Conservation (phyloP, 2,113 vertebrate genomes). For the human (Homo sapiens) region GRCh38 chr21:23953001-23953500, state of each 20-base stretch:
- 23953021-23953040: not conserved
- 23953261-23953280: not conserved
- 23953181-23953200: rapidly evolving
- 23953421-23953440: not conserved
- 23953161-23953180: not conserved
- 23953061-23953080: not conserved
- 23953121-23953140: not conserved
- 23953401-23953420: not conserved
- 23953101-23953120: not conserved
- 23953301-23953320: not conserved
- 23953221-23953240: not conserved
- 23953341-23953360: not conserved
- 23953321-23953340: not conserved
- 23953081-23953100: not conserved
- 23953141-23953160: not conserved
- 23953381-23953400: not conserved
- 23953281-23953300: not conserved
- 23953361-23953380: not conserved
- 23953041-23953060: not conserved
- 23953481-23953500: not conserved
- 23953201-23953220: not conserved
- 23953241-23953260: not conserved
- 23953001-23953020: rapidly evolving
- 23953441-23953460: not conserved
- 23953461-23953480: not conserved